A percentile compares a stretch with the other conserved stretches of the same genome.
phyloP scores from a whole-genome alignment of 1,140 invertebrate genomes.

The Cydia strobilella region DNA sequence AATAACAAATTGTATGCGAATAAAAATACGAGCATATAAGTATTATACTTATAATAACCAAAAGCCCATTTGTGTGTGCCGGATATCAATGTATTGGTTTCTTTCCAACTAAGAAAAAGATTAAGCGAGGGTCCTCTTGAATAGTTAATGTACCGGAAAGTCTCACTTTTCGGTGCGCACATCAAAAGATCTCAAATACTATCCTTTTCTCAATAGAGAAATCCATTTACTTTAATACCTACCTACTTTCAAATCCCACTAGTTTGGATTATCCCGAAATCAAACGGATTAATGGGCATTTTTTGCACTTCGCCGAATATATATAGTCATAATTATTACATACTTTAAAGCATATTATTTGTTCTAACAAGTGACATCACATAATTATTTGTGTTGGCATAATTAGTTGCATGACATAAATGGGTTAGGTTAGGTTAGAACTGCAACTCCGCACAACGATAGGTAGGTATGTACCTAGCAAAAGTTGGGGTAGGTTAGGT shows the following conservation, averaged over 20 bases:
- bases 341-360: too few species aligned
- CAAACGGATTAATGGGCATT: not conserved
- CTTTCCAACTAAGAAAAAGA: not conserved
- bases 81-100: not conserved
- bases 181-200: not conserved
- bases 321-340: too few species aligned
- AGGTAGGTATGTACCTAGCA: too few species aligned
- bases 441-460: too few species aligned
- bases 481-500: too few species aligned
- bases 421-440: too few species aligned
- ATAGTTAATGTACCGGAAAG: conserved; percentile 7
- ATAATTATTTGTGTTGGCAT: too few species aligned
- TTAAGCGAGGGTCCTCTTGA: not conserved
- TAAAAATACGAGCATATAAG: not conserved
- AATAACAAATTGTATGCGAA: too few species aligned
- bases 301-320: too few species aligned
- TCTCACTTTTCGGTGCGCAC: not conserved
- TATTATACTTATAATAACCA: too few species aligned
- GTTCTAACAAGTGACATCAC: too few species aligned
- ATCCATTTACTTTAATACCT: not conserved
- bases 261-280: not conserved
- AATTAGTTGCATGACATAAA: too few species aligned
- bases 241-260: conserved; percentile 3
- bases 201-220: not conserved
- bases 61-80: not conserved